Conservation (phyloP, 2,888 invertebrate species). For the Rhorus exstirpatorius region DNA sequence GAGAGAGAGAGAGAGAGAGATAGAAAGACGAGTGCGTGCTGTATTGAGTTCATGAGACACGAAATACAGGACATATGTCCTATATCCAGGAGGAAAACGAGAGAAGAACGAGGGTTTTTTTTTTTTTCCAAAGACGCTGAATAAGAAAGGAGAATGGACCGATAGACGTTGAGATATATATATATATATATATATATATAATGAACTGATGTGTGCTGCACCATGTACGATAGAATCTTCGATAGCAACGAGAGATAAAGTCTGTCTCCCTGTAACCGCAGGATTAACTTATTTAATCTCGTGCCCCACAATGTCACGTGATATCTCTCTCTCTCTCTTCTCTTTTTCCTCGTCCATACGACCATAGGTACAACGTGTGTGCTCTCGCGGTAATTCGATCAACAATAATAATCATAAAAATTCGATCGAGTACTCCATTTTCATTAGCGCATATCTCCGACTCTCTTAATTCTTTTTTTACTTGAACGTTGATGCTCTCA, state of each 20-base stretch:
- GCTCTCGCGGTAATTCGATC: slow-evolving; percentile 33
- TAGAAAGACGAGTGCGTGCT: slow-evolving; percentile 9
- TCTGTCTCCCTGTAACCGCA: slow-evolving; percentile 31
- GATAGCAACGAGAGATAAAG: slow-evolving; percentile 48
- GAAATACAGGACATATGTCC: slow-evolving; percentile 26
- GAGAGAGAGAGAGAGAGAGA: slow-evolving; percentile 26
- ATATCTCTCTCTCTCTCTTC: slow-evolving; percentile 19
- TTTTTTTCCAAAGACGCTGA: slow-evolving; percentile 41
- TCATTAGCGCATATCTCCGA: slow-evolving; percentile 12
- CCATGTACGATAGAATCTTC: slow-evolving; percentile 42
- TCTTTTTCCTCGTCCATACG: slow-evolving; percentile 1
- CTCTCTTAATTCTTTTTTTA: background rate
- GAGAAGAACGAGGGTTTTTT: slow-evolving; percentile 40
- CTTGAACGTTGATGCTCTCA: background rate
- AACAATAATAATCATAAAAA: slow-evolving; percentile 43
- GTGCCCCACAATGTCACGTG: slow-evolving; percentile 39
- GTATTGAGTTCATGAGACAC: slow-evolving; percentile 24
- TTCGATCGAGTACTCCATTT: slow-evolving; percentile 28
- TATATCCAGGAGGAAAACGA: slow-evolving; percentile 26
- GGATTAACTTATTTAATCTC: slow-evolving; percentile 69
- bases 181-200: slow-evolving; percentile 40
- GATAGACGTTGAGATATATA: slow-evolving; percentile 39
- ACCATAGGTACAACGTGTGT: slow-evolving; percentile 8
- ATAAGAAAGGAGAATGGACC: slow-evolving; percentile 61
- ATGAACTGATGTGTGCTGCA: slow-evolving; percentile 15